phyloP scores from a whole-genome alignment of 1,140 invertebrate species.

The Bombus vancouverensis region DNA sequence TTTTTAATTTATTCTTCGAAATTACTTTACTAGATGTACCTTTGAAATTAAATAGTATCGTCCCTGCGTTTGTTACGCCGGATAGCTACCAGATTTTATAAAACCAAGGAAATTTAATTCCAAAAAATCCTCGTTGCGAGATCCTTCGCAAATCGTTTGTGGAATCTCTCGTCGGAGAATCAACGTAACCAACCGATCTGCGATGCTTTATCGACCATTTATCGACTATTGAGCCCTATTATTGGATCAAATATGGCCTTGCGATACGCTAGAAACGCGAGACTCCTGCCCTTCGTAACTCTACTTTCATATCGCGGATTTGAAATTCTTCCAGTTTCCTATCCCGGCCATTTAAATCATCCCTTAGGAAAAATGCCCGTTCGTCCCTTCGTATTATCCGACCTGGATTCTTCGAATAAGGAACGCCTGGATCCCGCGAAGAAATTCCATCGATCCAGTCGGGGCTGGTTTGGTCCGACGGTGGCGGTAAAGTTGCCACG shows the following conservation, averaged over 20 bases:
- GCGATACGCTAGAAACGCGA: neutral
- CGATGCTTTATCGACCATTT: too few species aligned
- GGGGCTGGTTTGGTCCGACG: too few species aligned
- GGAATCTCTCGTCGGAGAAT: too few species aligned
- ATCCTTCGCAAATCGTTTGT: neutral
- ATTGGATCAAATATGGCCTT: neutral
- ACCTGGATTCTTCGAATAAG: conserved; percentile 9
- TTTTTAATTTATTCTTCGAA: neutral
- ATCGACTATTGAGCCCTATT: too few species aligned
- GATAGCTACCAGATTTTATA: neutral
- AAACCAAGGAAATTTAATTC: neutral
- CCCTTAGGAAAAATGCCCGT: neutral
- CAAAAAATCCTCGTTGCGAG: neutral
- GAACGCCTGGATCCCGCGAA: neutral
- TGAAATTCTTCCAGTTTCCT: neutral
- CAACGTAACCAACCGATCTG: too few species aligned
- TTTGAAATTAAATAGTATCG: too few species aligned
- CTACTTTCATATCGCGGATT: neutral
- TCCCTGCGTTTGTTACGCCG: too few species aligned
- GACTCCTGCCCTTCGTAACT: neutral
- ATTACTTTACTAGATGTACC: too few species aligned
- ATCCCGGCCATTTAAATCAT: neutral
- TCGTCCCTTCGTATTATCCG: neutral
- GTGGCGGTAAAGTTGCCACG: neutral
- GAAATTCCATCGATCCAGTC: conserved; percentile 6